phyloP scores from a whole-genome alignment of 2,113 vertebrate species.

The Puntigrus tetrazona region DNA sequence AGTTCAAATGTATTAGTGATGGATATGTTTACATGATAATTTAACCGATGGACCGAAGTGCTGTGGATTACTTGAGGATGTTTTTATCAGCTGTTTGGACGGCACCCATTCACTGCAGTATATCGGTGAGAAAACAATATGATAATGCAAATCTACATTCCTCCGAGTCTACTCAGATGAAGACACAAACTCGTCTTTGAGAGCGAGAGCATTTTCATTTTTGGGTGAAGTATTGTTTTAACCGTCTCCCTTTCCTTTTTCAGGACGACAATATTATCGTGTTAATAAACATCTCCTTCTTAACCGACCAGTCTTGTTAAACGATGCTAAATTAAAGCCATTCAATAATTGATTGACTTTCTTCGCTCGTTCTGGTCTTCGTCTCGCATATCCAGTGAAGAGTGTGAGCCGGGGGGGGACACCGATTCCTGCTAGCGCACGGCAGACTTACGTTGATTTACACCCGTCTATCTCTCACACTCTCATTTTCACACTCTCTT shows the following conservation, averaged over 20 bases:
- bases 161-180: too few species aligned
- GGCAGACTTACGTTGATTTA: not conserved
- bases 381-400: not conserved
- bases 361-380: not conserved
- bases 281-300: not conserved
- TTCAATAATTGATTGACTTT: not conserved
- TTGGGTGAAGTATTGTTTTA: not conserved
- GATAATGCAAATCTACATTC: not conserved
- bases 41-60: too few species aligned
- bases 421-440: slow-evolving; percentile 6
- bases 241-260: not conserved
- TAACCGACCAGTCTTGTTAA: not conserved
- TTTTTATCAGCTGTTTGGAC: not conserved
- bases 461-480: not conserved
- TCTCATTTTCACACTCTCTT: not conserved
- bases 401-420: not conserved
- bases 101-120: not conserved
- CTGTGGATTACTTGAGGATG: too few species aligned
- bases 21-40: too few species aligned
- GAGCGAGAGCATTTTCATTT: not conserved
- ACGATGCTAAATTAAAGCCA: not conserved
- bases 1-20: too few species aligned
- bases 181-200: too few species aligned
- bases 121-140: not conserved
- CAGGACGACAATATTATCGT: not conserved